A percentile compares a stretch with the other conserved stretches of the same genome.
Conservation (phyloP, 2,113 vertebrate species). For the Percina caprodes region DNA sequence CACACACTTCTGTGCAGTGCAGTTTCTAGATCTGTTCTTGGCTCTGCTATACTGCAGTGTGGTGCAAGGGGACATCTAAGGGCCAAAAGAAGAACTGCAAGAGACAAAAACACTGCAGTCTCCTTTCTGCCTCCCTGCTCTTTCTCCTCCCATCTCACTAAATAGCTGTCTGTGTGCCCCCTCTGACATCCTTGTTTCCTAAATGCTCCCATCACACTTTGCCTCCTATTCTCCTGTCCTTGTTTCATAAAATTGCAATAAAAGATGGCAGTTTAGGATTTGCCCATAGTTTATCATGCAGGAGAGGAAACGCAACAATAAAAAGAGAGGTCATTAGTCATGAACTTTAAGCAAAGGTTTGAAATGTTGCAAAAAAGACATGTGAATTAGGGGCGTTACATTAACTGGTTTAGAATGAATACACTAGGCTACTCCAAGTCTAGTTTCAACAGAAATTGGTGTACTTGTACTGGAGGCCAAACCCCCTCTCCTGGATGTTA, state of each 20-base stretch:
- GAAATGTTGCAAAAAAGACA: too few species aligned
- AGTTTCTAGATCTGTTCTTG: conserved; percentile 17
- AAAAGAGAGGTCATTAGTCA: background rate
- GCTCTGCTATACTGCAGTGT: conserved; percentile 42
- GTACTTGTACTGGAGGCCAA: too few species aligned
- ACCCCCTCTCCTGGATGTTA: too few species aligned
- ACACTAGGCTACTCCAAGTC: too few species aligned
- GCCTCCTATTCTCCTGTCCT: background rate
- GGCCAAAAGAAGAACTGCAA: conserved; percentile 70
- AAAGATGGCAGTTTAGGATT: background rate
- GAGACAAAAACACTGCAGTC: conserved; percentile 76
- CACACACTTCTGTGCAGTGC: conserved; percentile 41
- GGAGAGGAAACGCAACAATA: background rate
- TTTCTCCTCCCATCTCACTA: background rate
- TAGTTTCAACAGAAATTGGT: too few species aligned
- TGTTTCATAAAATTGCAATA: background rate
- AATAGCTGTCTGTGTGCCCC: background rate
- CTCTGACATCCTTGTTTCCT: conserved; percentile 10
- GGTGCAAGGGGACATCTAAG: conserved; percentile 72
- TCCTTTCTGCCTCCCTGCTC: conserved; percentile 13
- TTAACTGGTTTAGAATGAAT: too few species aligned
- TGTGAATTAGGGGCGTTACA: too few species aligned
- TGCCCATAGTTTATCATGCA: background rate
- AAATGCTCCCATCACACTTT: background rate
- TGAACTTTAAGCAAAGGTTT: too few species aligned